Evolutionary conservation across 2,113 vertebrate species (phyloP), one percentile per base, ranked within the genome.

Genomic region (Butorides virescens): DNA sequence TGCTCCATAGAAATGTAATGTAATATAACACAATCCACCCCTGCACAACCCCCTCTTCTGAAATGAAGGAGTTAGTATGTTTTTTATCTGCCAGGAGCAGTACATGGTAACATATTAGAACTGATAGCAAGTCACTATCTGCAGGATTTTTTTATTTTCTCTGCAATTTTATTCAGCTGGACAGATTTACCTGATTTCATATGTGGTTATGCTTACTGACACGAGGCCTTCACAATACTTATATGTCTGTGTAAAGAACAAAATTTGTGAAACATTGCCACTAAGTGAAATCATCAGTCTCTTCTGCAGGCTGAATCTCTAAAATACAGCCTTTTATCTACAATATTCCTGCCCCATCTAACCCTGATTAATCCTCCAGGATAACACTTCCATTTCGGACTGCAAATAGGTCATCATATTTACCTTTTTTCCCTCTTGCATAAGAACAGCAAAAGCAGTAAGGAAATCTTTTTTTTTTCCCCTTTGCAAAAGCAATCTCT

Each of bases 171-270:
- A 44, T 74, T 55, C 3, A 75, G 23, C 25, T 32, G 27, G 79
- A 71, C 18, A 67, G 37, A 78, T 81, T 72, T 50, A 62, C 66
- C 56, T 88, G 7, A 63, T 44, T 86, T 80, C 3, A 4, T 73
- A 53, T 29, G 4, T 50, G 11, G 6, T 83, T 71, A 46, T 18
- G 30, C 27, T 66, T 71, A 52, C 36, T 61, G 49, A 63, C 15
- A 19, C 11, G 42, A 83, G 58, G n/a, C 39, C 14, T 65, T 65
- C 0, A 0, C 44, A 77, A 56, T 39, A 70, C 2, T 49, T 29
- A 4, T 0, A 46, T 5, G 19, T 37, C 27, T 86, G 50, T 65
- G 56, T 39, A 42, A 81, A 59, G 36, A 62, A 14, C 12, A 83
- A 13, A 92, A 72, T 27, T 27, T 71, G 29, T 58, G 34, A 71